Evolutionary conservation across 2,797 vertebrate genomes (phyloP), one percentile per base, ranked within the genome.

Genomic region (Tarsius wallacei): DNA sequence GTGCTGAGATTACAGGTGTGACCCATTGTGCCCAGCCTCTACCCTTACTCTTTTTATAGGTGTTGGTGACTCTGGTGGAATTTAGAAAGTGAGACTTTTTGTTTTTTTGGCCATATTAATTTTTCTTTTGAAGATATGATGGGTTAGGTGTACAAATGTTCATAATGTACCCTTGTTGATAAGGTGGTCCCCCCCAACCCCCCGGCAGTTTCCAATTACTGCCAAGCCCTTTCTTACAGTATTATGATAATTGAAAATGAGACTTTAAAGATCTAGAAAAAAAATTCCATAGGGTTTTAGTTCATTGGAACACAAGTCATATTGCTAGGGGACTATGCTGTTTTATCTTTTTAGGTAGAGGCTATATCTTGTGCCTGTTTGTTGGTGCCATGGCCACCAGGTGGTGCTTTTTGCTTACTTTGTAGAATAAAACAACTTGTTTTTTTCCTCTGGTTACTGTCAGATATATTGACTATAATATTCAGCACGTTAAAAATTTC

Each of bases 371-470:
- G 68, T 47, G 31, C 53, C 53, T 84, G 19, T 63, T 64, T 92
- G 10, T 84, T 82, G 47, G 55, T 82, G 63, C 53, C 61, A 61
- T 42, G 64, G 85, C 93, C 96, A 97, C 97, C 91, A 96, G 97
- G 73, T 95, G 94, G 94, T 91, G 90, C 93, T 83, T 82, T 94
- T 87, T 94, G 61, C 81, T 49, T 96, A 90, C 49, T 78, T 90
- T 57, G 5, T 73, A 74, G 55, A 63, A 53, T 96, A 77, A 91
- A 94, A n/a, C 16, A 47, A 11, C 31, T 90, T 78, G 33, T n/a
- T 70, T 87, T 87, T 84, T n/a, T 78, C 49, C 22, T 77, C 47
- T 82, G 70, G 10, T 87, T 94, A 90, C 53, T 77, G 16, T 88
- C 21, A 9, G 63, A 47, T 78, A 26, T 70, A 83, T 73, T 86